Evolutionary conservation across 2,113 vertebrate species (phyloP).

Genomic region (human): GRCh38 chr5:62385501-62386000

Average conservation of each 20-base stretch:
- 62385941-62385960: constrained; percentile 83
- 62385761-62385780: constrained; percentile 84
- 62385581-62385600: constrained; percentile 82
- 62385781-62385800: constrained; percentile 85
- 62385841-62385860: constrained; percentile 82
- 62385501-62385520: constrained; percentile 96
- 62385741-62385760: constrained; percentile 85
- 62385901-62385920: constrained; percentile 80
- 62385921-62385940: constrained; percentile 80
- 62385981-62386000: constrained; percentile 84
- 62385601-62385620: constrained; percentile 82
- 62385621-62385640: constrained; percentile 81
- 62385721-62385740: constrained; percentile 87
- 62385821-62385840: constrained; percentile 84
- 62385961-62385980: constrained; percentile 88
- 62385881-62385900: constrained; percentile 63
- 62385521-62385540: constrained; percentile 98
- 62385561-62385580: constrained; percentile 88
- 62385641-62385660: constrained; percentile 85
- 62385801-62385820: constrained; percentile 82
- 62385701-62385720: constrained; percentile 87
- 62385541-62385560: constrained; percentile 96
- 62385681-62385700: constrained; percentile 83
- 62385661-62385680: constrained; percentile 87
- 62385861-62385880: constrained; percentile 79